A percentile compares a stretch with the other conserved stretches of the same genome.
phyloP scores from a whole-genome alignment of 2,888 invertebrate genomes.

The Noctua fimbriata region DNA sequence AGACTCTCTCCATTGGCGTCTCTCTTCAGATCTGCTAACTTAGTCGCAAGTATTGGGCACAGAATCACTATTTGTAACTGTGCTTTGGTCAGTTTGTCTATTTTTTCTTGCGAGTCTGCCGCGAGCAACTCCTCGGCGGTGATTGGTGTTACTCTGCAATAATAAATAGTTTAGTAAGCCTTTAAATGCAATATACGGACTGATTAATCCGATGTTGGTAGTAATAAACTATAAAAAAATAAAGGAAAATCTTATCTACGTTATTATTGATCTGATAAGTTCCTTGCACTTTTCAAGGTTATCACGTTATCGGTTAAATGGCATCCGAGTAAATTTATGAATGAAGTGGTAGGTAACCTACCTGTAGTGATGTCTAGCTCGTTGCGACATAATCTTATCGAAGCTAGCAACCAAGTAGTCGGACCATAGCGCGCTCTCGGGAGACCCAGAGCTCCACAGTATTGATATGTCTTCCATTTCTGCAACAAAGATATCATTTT shows the following conservation, averaged over 20 bases:
- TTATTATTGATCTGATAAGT: conserved; percentile 28
- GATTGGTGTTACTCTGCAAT: conserved; percentile 93
- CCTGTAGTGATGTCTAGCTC: conserved; percentile 95
- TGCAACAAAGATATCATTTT: conserved; percentile 77
- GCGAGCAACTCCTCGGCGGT: conserved; percentile 93
- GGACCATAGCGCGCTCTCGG: conserved; percentile 94
- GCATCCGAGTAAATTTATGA: background rate
- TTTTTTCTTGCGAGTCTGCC: conserved; percentile 86
- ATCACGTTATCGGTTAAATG: conserved; percentile 19
- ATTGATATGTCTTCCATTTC: conserved; percentile 96
- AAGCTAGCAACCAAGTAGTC: conserved; percentile 95
- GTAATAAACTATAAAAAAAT: background rate
- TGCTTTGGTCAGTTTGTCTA: conserved; percentile 91
- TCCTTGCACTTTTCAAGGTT: conserved; percentile 5
- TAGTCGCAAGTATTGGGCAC: conserved; percentile 93
- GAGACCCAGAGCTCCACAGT: conserved; percentile 94
- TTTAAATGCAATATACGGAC: background rate
- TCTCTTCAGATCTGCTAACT: conserved; percentile 89
- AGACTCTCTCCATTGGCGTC: conserved; percentile 90
- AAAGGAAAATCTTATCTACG: conserved; percentile 24
- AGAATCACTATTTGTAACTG: conserved; percentile 95
- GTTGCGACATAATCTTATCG: conserved; percentile 95
- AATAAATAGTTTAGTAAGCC: conserved; percentile 12
- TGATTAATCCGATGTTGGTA: conserved; percentile 13
- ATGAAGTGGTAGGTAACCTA: conserved; percentile 11